A percentile compares a stretch with the other conserved stretches of the same genome.
Evolutionary conservation across 2,797 vertebrate genomes (phyloP).

Genomic region (Huso huso): DNA sequence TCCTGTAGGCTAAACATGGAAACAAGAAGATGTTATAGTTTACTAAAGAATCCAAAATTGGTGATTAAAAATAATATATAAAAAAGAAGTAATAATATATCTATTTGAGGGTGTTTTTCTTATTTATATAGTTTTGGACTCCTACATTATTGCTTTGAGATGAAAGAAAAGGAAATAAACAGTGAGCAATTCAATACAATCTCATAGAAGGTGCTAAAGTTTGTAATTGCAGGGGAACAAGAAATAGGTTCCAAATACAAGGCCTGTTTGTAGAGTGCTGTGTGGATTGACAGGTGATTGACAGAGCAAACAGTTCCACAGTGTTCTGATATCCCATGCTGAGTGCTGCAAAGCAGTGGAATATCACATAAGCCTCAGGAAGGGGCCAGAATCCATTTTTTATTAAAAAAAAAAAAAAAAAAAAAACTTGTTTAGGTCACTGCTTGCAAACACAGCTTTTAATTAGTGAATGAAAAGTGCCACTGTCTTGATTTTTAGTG

Average conservation of each 20-base stretch:
- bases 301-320: constrained; percentile 48
- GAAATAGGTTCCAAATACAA: constrained; percentile 34
- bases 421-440: constrained; percentile 20
- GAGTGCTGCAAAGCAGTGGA: constrained; percentile 28
- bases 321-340: constrained; percentile 42
- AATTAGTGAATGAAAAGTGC: constrained; percentile 23
- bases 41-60: no score
- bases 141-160: no score
- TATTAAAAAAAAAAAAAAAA: constrained; percentile 32
- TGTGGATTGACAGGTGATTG: constrained; percentile 52
- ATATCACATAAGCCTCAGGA: constrained; percentile 36
- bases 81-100: neutral
- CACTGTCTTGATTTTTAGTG: constrained; percentile 7
- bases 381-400: constrained; percentile 40
- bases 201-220: constrained; percentile 38
- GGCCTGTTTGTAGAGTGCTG: constrained; percentile 43
- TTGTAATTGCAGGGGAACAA: constrained; percentile 41
- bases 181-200: neutral
- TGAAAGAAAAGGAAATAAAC: constrained; percentile 2
- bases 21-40: neutral
- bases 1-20: neutral
- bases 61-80: neutral
- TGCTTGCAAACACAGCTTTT: constrained; percentile 30
- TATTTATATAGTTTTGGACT: no score
- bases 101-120: neutral